phyloP scores from a whole-genome alignment of 2,797 vertebrate species.

The Epinephelus malabaricus region DNA sequence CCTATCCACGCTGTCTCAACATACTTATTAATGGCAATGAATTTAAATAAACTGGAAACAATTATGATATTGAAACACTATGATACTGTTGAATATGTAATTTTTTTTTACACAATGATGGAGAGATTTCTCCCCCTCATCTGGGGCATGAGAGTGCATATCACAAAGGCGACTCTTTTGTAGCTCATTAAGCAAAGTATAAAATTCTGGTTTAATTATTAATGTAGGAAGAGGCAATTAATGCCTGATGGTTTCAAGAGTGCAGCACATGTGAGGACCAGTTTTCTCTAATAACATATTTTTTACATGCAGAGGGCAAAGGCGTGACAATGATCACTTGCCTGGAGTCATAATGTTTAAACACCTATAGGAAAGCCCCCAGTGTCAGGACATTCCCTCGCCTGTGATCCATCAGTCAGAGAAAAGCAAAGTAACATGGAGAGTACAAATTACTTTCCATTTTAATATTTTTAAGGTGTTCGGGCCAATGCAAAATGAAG shows the following conservation, averaged over 20 bases:
- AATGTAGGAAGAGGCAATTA: constrained; percentile 53
- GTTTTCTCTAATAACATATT: constrained; percentile 8
- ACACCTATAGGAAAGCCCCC: neutral
- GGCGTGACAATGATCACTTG: neutral
- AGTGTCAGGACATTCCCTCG: neutral
- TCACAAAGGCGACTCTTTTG: constrained; percentile 44
- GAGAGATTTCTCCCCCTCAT: constrained; percentile 1
- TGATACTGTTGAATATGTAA: constrained; percentile 33
- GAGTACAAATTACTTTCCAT: too few species aligned
- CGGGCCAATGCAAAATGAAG: too few species aligned
- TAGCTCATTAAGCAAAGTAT: constrained; percentile 50
- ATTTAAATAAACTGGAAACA: constrained; percentile 14
- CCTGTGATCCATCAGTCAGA: neutral
- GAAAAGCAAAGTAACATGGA: neutral
- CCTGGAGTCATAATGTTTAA: constrained; percentile 15
- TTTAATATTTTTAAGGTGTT: too few species aligned
- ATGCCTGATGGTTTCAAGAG: constrained; percentile 31
- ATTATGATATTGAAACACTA: neutral
- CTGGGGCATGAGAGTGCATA: neutral
- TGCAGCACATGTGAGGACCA: neutral
- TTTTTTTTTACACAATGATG: constrained; percentile 43
- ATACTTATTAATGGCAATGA: constrained; percentile 9
- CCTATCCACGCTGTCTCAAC: neutral
- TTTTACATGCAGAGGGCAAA: neutral
- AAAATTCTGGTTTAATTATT: constrained; percentile 64